A percentile compares a stretch with the other conserved stretches of the same genome.
These are phyloP conservation scores for Candidula unifasciata DNA, from an alignment of 2,888 invertebrate species.

Conservation along the genomic window DNA sequence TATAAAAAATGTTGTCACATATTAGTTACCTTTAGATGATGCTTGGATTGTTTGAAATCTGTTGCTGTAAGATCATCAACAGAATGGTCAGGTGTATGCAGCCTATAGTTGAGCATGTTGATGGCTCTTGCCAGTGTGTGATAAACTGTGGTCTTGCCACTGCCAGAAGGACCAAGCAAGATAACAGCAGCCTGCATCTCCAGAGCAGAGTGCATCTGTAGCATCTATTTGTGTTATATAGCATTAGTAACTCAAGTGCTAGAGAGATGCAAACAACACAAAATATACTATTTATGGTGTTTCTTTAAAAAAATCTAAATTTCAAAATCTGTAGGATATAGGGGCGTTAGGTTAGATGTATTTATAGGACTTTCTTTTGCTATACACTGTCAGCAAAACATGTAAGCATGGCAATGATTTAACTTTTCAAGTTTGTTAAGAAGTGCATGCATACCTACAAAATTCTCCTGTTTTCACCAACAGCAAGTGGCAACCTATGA, in stretches of 20 bases:
- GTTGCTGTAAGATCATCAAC: conserved; percentile 69
- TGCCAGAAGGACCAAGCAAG: conserved; percentile 72
- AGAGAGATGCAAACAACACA: neutral
- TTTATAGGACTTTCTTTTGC: too few species aligned
- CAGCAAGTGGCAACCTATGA: too few species aligned
- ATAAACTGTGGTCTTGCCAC: conserved; percentile 74
- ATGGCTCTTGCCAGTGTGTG: conserved; percentile 70
- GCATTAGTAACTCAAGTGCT: neutral
- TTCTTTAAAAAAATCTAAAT: neutral
- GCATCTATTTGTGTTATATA: conserved; percentile 4
- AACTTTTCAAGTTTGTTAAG: too few species aligned
- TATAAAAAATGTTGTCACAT: too few species aligned
- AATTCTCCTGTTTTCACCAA: too few species aligned
- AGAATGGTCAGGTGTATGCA: conserved; percentile 70
- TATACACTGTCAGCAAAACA: too few species aligned
- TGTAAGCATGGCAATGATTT: too few species aligned
- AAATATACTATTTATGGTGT: neutral
- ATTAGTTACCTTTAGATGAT: too few species aligned
- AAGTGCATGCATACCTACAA: too few species aligned
- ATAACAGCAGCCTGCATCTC: conserved; percentile 69
- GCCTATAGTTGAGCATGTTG: conserved; percentile 71
- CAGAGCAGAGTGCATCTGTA: conserved; percentile 69
- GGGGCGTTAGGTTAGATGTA: neutral
- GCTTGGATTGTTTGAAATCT: conserved; percentile 48
- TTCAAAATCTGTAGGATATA: neutral